Evolutionary conservation across 2,888 invertebrate species (phyloP).

Genomic region (Ormyrus rosae): DNA sequence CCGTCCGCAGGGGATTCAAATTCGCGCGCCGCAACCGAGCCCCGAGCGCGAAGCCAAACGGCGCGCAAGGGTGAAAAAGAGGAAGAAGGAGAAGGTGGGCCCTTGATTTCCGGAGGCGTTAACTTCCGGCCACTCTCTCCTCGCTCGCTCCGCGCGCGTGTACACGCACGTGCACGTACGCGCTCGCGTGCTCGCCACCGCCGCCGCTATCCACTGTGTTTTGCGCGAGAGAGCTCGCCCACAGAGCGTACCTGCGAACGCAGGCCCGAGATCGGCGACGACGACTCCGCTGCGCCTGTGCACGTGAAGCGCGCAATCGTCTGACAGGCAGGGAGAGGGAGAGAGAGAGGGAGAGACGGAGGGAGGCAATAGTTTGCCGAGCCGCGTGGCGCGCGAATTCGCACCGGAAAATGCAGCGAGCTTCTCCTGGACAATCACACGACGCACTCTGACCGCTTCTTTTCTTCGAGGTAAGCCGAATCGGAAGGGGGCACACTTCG

Average conservation of each 20-base stretch:
- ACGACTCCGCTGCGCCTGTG: neutral
- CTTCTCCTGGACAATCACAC: neutral
- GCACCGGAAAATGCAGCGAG: too few relatives aligned
- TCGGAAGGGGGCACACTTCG: too few relatives aligned
- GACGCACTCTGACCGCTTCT: neutral
- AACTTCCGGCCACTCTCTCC: neutral
- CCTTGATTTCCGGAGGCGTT: slow-evolving; percentile 16
- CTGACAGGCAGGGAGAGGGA: too few relatives aligned
- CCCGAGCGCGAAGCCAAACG: too few relatives aligned
- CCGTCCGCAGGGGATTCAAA: neutral
- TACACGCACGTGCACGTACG: neutral
- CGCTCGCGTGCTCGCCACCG: too few relatives aligned
- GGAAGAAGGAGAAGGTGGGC: neutral
- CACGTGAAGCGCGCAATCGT: neutral
- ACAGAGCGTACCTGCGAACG: too few relatives aligned
- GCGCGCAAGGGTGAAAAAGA: too few relatives aligned
- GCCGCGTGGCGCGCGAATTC: slow-evolving; percentile 10
- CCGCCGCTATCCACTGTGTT: too few relatives aligned
- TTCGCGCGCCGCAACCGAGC: neutral
- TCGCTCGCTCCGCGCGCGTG: neutral
- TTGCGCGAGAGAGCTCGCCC: too few relatives aligned
- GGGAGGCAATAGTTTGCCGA: neutral
- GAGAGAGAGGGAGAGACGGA: neutral
- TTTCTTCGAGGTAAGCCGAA: too few relatives aligned
- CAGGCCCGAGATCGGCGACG: neutral